These are phyloP conservation scores for Ginglymostoma cirratum DNA, from an alignment of 2,113 vertebrate species.

Conservation along the genomic window DNA sequence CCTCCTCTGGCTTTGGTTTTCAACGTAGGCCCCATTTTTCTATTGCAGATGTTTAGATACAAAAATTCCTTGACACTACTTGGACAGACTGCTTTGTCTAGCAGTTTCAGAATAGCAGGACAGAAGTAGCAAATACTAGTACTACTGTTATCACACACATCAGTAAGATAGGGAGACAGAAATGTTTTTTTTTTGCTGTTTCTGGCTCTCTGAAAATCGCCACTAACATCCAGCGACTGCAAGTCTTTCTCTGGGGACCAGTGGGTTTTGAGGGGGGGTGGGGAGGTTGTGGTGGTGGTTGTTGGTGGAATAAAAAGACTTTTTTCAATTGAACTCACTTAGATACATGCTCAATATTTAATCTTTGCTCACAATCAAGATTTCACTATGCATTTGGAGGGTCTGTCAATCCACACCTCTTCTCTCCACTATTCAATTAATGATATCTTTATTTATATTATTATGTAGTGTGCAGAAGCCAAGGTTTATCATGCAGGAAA, in stretches of 20 bases:
- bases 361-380: background rate
- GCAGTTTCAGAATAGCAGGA: background rate
- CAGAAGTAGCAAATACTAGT: background rate
- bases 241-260: background rate
- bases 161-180: background rate
- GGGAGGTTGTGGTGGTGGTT: too few species aligned
- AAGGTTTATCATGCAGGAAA: background rate
- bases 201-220: background rate
- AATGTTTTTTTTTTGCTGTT: background rate
- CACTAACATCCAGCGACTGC: background rate
- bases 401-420: background rate
- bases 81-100: background rate
- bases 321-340: background rate
- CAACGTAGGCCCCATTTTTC: background rate
- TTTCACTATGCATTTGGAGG: background rate
- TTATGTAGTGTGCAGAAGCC: background rate
- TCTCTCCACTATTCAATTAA: background rate
- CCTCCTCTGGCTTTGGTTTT: background rate
- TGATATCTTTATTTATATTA: background rate
- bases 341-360: background rate
- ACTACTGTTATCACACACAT: background rate
- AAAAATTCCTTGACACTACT: background rate
- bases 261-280: too few species aligned
- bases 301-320: background rate
- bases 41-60: background rate